Evolutionary conservation across 2,797 vertebrate species (phyloP).

Genomic region (Pempheris klunzingeri): DNA sequence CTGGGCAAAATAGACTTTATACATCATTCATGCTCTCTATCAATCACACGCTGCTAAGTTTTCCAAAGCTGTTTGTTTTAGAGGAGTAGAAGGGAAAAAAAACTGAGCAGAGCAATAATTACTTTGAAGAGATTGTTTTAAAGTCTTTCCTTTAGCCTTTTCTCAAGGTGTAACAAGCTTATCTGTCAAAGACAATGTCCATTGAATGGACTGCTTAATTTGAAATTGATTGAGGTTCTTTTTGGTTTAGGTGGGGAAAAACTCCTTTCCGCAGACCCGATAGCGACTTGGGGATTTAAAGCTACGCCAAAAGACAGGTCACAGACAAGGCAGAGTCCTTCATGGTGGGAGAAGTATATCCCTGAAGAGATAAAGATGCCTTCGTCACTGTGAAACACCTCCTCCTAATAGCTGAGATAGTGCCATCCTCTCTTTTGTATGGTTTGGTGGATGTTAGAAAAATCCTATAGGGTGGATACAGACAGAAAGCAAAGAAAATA

Average conservation of each 20-base stretch:
- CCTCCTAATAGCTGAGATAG: conserved; percentile 66
- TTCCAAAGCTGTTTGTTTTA: conserved; percentile 85
- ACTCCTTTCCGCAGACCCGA: conserved; percentile 62
- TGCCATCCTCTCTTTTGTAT: conserved; percentile 77
- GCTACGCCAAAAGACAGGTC: conserved; percentile 49
- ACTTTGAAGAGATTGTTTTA: conserved; percentile 84
- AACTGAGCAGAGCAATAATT: conserved; percentile 82
- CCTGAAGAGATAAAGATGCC: conserved; percentile 58
- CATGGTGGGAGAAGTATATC: conserved; percentile 41
- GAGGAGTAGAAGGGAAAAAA: conserved; percentile 66
- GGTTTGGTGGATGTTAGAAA: conserved; percentile 71
- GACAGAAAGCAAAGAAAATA: conserved; percentile 87
- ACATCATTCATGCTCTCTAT: conserved; percentile 90
- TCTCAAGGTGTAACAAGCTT: conserved; percentile 83
- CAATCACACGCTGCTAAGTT: conserved; percentile 85
- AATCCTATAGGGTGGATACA: conserved; percentile 80
- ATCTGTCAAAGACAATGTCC: conserved; percentile 85
- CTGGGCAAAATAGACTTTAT: conserved; percentile 88
- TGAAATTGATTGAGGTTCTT: conserved; percentile 84
- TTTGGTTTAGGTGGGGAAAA: conserved; percentile 63
- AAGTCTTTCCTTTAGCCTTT: conserved; percentile 79
- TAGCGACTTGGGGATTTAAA: conserved; percentile 67
- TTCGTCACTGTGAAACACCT: conserved; percentile 48
- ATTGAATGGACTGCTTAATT: conserved; percentile 83
- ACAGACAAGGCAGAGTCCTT: conserved; percentile 40